These are phyloP conservation scores for Myiagra hebetior DNA, from an alignment of 2,113 vertebrate species.

Conservation along the genomic window DNA sequence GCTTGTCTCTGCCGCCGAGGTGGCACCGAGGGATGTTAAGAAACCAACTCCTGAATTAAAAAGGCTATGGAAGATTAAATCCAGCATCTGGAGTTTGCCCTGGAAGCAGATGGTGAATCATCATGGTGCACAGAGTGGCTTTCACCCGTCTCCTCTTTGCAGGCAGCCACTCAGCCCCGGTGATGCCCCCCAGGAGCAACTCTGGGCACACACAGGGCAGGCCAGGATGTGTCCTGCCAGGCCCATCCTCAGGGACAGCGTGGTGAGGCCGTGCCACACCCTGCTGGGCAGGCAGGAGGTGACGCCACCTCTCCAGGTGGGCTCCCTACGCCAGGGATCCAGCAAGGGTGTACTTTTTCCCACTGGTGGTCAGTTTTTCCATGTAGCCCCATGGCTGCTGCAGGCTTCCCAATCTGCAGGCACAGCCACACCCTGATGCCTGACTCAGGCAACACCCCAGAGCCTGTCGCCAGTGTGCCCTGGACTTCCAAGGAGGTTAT, in stretches of 20 bases:
- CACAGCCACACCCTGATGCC: background rate
- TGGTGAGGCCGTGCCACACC: rapidly evolving
- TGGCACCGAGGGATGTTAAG: conserved; percentile 33
- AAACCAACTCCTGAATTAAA: conserved; percentile 53
- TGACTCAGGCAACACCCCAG: background rate
- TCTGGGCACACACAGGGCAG: background rate
- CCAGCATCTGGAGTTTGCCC: conserved; percentile 51
- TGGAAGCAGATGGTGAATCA: conserved; percentile 21
- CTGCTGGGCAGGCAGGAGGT: background rate
- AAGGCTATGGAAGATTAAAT: conserved; percentile 58
- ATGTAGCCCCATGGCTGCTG: background rate
- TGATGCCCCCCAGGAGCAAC: background rate
- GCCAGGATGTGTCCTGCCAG: background rate
- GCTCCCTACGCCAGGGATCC: background rate
- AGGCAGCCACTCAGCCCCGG: background rate
- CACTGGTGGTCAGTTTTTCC: background rate
- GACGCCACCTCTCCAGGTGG: background rate
- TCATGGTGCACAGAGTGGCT: background rate
- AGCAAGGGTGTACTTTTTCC: background rate
- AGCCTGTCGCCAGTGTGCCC: rapidly evolving
- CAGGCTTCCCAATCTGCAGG: rapidly evolving
- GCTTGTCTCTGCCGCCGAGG: background rate
- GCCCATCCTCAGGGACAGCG: rapidly evolving
- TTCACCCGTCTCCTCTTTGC: background rate
- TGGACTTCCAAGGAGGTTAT: background rate